Base-by-base conservation (phyloP, 2,113 vertebrate genomes). In the Corydoras sp. region DNA sequence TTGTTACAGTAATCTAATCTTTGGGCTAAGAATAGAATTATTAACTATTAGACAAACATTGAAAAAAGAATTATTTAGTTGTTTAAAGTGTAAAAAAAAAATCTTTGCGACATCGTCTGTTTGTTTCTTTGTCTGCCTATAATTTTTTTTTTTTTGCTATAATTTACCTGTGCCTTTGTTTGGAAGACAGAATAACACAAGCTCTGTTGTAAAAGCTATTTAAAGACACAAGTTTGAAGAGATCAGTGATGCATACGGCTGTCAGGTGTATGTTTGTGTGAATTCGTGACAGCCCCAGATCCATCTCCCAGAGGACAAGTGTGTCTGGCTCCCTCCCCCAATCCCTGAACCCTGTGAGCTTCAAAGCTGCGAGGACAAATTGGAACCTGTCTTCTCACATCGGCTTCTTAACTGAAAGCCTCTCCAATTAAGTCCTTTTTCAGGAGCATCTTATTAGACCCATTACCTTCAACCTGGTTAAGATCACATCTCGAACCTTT, bases 321-420 rank as follows among this genome's bases (percentile, higher is more conserved):
- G 30, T 18, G n/a, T 67, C 56, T 50, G 56, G n/a, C 35, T 35
- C 11, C 58, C 13, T 14, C 31, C 49, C 48, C 18, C 55, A 18
- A 54, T 29, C 53, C 9, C 71, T 58, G 24, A n/a, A 69, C 62
- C 55, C 78, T 8, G 32, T 30, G 64, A 67, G 80, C 9, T 3
- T 51, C 68, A 49, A 59, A 61, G 71, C 59, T 43, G 10, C 48
- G 68, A 66, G 72, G 77, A 81, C 75, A 71, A 78, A 80, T 84
- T 73, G 73, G 67, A 72, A 59, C 14, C 53, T 5, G 30, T 77
- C 65, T 63, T 31, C 18, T 7, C 51, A 66, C 50, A 35, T 67
- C 9, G 10, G 10, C 62, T 63, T 65, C 10, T 3, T 65, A 58
- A 32, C 15, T 18, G 49, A 56, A 60, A 35, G 55, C 43, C 15